A percentile compares a stretch with the other conserved stretches of the same genome.
Conservation (phyloP, 2,888 invertebrate genomes). For the Calliphora vomitoria region DNA sequence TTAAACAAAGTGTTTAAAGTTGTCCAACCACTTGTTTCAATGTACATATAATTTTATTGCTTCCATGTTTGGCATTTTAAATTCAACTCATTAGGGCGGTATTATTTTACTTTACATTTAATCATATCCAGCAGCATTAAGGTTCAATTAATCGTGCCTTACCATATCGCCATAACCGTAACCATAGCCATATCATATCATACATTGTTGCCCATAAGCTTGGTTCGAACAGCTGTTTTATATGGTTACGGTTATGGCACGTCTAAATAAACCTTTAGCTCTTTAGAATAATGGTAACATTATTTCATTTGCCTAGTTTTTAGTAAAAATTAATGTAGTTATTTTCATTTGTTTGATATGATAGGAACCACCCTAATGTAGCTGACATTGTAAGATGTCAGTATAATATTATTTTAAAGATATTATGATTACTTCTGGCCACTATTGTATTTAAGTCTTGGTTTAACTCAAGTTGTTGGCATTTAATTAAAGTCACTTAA, state of each 20-base stretch:
- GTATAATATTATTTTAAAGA: conserved; percentile 6
- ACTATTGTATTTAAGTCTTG: conserved; percentile 18
- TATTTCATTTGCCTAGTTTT: no score
- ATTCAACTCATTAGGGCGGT: not conserved
- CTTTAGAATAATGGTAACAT: no score
- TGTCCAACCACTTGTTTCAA: conserved; percentile 20
- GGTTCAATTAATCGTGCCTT: no score
- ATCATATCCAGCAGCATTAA: no score
- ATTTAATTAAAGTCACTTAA: conserved; percentile 56
- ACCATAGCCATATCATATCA: no score
- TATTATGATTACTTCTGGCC: not conserved
- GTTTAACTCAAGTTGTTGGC: conserved; percentile 42
- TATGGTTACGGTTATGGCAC: no score
- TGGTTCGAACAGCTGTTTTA: no score
- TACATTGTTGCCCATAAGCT: no score
- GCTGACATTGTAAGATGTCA: conserved; percentile 3
- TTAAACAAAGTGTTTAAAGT: conserved; percentile 27
- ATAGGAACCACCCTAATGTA: not conserved
- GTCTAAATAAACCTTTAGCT: no score
- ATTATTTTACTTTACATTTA: not conserved
- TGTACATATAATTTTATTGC: conserved; percentile 16
- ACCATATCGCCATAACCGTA: no score
- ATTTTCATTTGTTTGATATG: no score
- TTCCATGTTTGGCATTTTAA: conserved; percentile 27
- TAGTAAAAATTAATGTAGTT: no score